Evolutionary conservation across 2,888 invertebrate genomes (phyloP).

Genomic region (Caenorhabditis japonica): DNA sequence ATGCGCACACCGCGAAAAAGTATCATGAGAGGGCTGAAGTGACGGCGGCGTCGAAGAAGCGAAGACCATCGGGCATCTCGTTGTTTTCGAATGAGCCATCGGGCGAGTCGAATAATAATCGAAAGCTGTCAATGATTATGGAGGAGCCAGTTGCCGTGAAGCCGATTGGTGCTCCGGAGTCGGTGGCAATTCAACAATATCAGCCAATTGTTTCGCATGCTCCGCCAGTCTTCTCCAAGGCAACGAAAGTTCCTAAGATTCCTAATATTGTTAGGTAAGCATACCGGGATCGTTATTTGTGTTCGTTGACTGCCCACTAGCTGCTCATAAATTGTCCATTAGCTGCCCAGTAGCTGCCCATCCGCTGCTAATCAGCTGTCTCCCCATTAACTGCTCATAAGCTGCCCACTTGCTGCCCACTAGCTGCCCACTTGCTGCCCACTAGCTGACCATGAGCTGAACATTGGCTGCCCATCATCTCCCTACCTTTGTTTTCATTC

Average conservation of each 20-base stretch:
- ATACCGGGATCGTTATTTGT: no score
- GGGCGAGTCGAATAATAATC: not conserved
- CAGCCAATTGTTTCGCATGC: not conserved
- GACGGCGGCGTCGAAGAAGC: conserved; percentile 2
- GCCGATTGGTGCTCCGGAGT: not conserved
- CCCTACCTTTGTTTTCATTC: no score
- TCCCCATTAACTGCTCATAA: no score
- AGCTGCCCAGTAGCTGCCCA: no score
- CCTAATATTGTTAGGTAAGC: conserved; percentile 23
- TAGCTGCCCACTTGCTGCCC: no score
- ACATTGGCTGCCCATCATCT: no score
- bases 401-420: no score
- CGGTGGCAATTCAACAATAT: not conserved
- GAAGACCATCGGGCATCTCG: conserved; percentile 23
- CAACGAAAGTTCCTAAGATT: conserved; percentile 16
- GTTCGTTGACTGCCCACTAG: no score
- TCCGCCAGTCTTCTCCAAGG: conserved; percentile 9
- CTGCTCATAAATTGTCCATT: no score
- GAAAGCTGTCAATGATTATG: conserved; percentile 43
- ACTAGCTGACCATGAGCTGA: no score
- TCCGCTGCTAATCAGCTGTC: no score
- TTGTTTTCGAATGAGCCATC: conserved; percentile 31
- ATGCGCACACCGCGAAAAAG: conserved; percentile 47
- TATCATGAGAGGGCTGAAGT: conserved; percentile 27
- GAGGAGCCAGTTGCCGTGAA: conserved; percentile 37